Evolutionary conservation across 1,140 invertebrate species (phyloP), one percentile per base, ranked within the genome.

Genomic region (Caenorhabditis tropicalis): DNA sequence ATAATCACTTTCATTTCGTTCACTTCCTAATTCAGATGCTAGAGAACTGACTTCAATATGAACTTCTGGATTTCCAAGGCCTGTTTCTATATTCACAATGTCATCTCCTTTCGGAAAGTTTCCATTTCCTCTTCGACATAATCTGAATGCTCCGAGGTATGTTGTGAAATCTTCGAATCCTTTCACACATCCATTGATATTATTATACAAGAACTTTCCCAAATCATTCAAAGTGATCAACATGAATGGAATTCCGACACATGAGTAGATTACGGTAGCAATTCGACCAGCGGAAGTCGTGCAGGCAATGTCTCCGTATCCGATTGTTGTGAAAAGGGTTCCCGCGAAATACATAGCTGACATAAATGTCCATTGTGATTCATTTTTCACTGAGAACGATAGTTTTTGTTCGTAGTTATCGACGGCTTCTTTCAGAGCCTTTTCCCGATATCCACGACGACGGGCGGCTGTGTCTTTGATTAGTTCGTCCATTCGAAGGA

Each of bases 191-290:
- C 79, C 80, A 46, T 82, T 85, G 48, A 85, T 85, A 58, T 85
- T 81, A 56, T 43, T 51, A 56, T 85, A 85, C 1, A 85, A 56
- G 58, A 85, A 85, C 24, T 85, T 85, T 39, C 96, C 96, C 83
- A 98, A 96, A 91, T 98, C 97, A 49, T 96, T 96, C 48, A 98
- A 93, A 88, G 96, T 98, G 9, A 98, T 93, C 82, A 98, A 93
- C 95, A 97, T 97, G 81, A 98, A 92, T 0, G 96, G 96, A 87
- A 98, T 98, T 19, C 96, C 96, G 85, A 97, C 92, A 89, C 97
- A 96, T 49, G 96, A 96, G 92, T 98, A 98, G 91, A 97, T 95
- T 88, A 98, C 97, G n/a, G 96, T 98, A 39, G 96, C 95, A 83
- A 98, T 94, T 92, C 96, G 96, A n/a, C 96, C 96, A 91, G 94